Percentiles rank a stretch among this genome's conserved stretches.
phyloP scores from a whole-genome alignment of 2,888 invertebrate species.

The Pegoplata infirma region DNA sequence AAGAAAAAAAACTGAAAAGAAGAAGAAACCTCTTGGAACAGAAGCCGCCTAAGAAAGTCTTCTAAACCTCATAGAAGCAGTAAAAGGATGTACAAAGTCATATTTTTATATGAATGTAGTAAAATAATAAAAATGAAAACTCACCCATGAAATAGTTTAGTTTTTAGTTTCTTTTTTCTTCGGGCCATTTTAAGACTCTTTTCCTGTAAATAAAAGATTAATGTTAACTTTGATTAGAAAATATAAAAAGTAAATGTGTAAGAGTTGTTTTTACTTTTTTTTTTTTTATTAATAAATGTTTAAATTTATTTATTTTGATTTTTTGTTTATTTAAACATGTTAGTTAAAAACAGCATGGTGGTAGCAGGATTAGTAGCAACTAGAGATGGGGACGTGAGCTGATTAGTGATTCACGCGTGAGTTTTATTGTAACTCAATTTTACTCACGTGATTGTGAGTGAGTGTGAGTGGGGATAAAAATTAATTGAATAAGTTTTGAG shows the following conservation, averaged over 20 bases:
- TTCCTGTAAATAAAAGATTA: conserved; percentile 56
- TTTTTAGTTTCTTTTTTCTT: conserved; percentile 26
- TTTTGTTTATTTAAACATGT: conserved; percentile 55
- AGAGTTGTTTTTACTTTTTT: conserved; percentile 25
- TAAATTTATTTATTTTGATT: conserved; percentile 49
- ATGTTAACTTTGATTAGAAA: conserved; percentile 58
- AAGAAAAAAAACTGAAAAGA: background rate
- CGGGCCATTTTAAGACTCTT: conserved; percentile 8
- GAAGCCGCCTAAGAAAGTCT: conserved; percentile 21
- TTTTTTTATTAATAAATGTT: conserved; percentile 50
- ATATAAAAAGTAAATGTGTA: conserved; percentile 26
- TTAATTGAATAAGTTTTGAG: too few species aligned
- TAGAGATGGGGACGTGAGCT: too few species aligned
- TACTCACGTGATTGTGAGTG: too few species aligned
- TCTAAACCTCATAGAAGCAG: conserved; percentile 6
- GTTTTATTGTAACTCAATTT: too few species aligned
- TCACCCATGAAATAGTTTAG: conserved; percentile 51
- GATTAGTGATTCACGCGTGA: too few species aligned
- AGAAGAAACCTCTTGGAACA: background rate
- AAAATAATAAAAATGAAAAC: conserved; percentile 56
- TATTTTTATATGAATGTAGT: conserved; percentile 14
- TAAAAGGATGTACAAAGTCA: conserved; percentile 32
- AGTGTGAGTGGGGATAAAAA: too few species aligned
- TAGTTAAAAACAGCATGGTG: conserved; percentile 39
- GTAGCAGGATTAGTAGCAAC: too few species aligned